These are phyloP conservation scores for Corythaixoides concolor DNA, from an alignment of 2,113 vertebrate genomes.

Conservation along the genomic window DNA sequence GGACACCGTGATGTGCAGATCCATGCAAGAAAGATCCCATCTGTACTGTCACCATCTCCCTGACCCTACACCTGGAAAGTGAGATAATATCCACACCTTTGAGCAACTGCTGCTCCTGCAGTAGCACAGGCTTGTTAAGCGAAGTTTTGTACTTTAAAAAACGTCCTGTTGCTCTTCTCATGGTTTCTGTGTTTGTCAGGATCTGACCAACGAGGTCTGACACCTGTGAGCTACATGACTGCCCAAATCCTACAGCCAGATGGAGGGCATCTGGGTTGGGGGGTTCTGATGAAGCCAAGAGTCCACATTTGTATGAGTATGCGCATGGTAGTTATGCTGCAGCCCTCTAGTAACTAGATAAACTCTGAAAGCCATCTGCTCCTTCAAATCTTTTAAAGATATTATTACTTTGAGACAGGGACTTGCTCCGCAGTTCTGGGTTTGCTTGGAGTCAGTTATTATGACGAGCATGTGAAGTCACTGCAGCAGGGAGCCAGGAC, in stretches of 20 bases:
- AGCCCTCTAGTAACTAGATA: too few relatives aligned
- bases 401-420: fast-evolving
- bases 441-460: neutral
- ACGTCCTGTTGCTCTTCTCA: fast-evolving
- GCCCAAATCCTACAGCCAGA: neutral
- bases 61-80: neutral
- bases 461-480: fast-evolving
- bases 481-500: neutral
- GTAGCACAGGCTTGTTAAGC: fast-evolving
- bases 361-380: neutral
- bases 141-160: neutral
- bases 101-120: neutral
- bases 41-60: neutral
- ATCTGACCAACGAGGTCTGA: fast-evolving
- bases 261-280: fast-evolving
- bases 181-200: neutral
- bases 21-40: fast-evolving
- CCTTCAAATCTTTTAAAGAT: neutral
- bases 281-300: fast-evolving
- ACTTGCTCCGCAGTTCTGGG: neutral
- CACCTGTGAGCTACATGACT: fast-evolving
- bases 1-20: neutral
- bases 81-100: neutral
- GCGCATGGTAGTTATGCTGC: fast-evolving
- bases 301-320: fast-evolving